A percentile compares a stretch with the other conserved stretches of the same genome.
Evolutionary conservation across 2,113 vertebrate species (phyloP).

Genomic region (Plectropomus leopardus): DNA sequence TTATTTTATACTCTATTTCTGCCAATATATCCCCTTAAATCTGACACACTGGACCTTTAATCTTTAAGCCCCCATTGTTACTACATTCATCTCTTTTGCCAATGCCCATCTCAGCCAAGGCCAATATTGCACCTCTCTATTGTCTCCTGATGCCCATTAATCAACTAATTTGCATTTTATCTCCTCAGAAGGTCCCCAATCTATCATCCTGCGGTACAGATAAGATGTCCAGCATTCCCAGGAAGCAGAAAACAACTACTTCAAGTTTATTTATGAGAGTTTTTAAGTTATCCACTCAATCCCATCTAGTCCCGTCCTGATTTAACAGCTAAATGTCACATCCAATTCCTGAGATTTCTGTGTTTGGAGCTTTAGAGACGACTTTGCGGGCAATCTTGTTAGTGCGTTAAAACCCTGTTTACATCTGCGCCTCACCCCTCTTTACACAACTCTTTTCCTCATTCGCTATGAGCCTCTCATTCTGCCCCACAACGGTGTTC

Average conservation of each 20-base stretch:
- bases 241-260: background rate
- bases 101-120: slow-evolving; percentile 15
- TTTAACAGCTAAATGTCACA: slow-evolving; percentile 40
- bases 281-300: slow-evolving; percentile 6
- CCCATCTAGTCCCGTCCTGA: background rate
- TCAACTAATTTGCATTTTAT: slow-evolving; percentile 45
- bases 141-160: slow-evolving; percentile 44
- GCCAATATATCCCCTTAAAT: too few relatives aligned
- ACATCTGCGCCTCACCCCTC: slow-evolving; percentile 58
- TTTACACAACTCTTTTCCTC: slow-evolving; percentile 63
- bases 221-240: background rate
- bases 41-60: background rate
- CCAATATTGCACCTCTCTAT: slow-evolving; percentile 28
- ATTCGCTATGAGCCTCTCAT: slow-evolving; percentile 76
- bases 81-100: slow-evolving; percentile 41
- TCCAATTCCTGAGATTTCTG: slow-evolving; percentile 63
- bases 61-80: slow-evolving; percentile 2
- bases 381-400: slow-evolving; percentile 81
- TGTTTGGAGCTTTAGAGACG: slow-evolving; percentile 76
- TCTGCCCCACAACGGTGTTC: slow-evolving; percentile 82
- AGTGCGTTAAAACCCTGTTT: slow-evolving; percentile 69
- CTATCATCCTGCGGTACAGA: slow-evolving; percentile 33
- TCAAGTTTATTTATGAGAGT: background rate
- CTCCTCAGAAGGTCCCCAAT: slow-evolving; percentile 13
- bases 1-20: too few relatives aligned